Evolutionary conservation across 2,113 vertebrate genomes (phyloP), one percentile per base, ranked within the genome.

Genomic region (Silurus asotus): DNA sequence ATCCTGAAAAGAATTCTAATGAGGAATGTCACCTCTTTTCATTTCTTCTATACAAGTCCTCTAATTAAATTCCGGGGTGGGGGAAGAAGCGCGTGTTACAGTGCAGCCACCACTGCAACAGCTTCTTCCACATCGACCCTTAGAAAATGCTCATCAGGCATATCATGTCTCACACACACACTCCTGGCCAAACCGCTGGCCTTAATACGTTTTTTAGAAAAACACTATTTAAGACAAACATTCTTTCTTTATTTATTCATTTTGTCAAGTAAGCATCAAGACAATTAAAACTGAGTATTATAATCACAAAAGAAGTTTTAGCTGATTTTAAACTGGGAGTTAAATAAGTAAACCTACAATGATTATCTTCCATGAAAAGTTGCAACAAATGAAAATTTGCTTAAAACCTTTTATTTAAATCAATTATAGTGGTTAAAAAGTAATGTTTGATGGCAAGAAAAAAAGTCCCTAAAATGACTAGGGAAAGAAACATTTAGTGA

Each of bases 1-100:
- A 94, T 92, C 95, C 96, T 96, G 96, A 96, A 96, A 96, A 93
- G 96, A 96, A 97, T 97, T 95, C 96, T 96, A 96, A 97, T 97
- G 96, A 97, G 96, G 94, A 95, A 96, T 96, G 96, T 96, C 95
- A 96, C 95, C 95, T 96, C 95, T 95, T 95, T 95, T 96, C 95
- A 96, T 95, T 83, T 95, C 94, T 95, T 95, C 95, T 94, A 95
- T 95, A 95, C 96, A 96, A 96, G 95, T 97, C 95, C 67, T 96
- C 95, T 96, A 97, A 97, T 96, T 97, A 96, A 97, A 96, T 96
- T 96, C 95, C 89, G 94, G 94, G 94, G 95, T 94, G 94, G 80
- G 91, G 95, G 94, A 95, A 61, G 56, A 62, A 96, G 95, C 93
- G 94, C 93, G 93, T 94, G 94, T 95, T 96, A 96, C 89, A 90